phyloP scores from a whole-genome alignment of 2,113 vertebrate genomes.

The Pituophis catenifer region DNA sequence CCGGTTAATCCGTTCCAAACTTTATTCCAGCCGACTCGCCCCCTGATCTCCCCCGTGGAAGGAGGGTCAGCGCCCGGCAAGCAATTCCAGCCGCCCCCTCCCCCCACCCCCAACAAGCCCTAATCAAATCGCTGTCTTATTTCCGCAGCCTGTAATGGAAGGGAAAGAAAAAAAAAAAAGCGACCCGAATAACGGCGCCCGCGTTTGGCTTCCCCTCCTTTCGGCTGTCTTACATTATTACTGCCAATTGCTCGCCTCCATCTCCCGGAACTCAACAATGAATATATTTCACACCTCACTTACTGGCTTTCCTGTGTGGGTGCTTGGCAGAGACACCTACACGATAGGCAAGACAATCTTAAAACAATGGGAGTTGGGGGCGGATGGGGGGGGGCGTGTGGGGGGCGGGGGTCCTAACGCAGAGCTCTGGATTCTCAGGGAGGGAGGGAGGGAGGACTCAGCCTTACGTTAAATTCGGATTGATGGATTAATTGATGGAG shows the following conservation, averaged over 20 bases:
- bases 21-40: conserved; percentile 90
- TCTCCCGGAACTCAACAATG: conserved; percentile 85
- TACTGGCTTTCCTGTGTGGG: conserved; percentile 85
- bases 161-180: conserved; percentile 79
- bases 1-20: conserved; percentile 86
- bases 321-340: conserved; percentile 82
- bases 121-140: conserved; percentile 87
- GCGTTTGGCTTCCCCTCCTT: conserved; percentile 77
- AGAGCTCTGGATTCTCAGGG: not conserved
- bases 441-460: not conserved
- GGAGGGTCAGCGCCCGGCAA: conserved; percentile 82
- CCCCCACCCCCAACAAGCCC: conserved; percentile 78
- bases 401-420: not conserved
- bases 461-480: not conserved
- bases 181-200: conserved; percentile 87
- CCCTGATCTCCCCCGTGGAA: conserved; percentile 80
- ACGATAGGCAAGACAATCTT: conserved; percentile 81
- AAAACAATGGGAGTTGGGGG: conserved; percentile 76
- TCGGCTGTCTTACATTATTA: conserved; percentile 86
- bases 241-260: conserved; percentile 83
- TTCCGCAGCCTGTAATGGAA: conserved; percentile 83
- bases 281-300: conserved; percentile 94
- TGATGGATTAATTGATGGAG: not conserved
- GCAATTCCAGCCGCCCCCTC: conserved; percentile 68
- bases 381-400: not conserved